A percentile compares a stretch with the other conserved stretches of the same genome.
Conservation (phyloP, 2,113 vertebrate genomes). For the Nycticebus coucang region DNA sequence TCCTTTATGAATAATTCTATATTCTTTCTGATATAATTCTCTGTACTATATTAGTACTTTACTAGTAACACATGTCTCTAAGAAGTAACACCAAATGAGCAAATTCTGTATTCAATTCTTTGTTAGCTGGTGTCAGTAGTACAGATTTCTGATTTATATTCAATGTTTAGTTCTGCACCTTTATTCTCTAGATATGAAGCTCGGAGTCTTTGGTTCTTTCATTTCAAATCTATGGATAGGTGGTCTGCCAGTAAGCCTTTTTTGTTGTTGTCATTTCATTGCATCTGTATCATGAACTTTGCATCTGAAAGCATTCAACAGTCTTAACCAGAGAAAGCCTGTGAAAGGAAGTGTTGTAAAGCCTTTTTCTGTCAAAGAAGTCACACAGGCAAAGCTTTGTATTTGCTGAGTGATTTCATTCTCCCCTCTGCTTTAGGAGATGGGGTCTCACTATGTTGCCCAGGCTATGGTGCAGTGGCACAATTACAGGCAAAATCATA, state of each 20-base stretch:
- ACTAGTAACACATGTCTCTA: constrained; percentile 19
- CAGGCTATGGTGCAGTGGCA: neutral
- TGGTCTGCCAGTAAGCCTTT: constrained; percentile 77
- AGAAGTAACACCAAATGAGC: constrained; percentile 72
- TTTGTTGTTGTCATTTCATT: constrained; percentile 62
- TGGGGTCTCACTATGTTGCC: neutral
- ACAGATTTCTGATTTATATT: constrained; percentile 75
- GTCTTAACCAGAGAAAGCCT: constrained; percentile 75
- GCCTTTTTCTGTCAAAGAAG: constrained; percentile 83
- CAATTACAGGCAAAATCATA: neutral
- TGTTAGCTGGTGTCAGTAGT: constrained; percentile 35
- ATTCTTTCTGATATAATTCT: constrained; percentile 40
- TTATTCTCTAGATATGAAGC: constrained; percentile 75
- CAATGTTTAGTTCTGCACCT: constrained; percentile 64
- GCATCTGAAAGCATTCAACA: constrained; percentile 82
- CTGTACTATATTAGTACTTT: neutral
- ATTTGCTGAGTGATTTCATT: constrained; percentile 83
- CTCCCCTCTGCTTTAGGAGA: neutral
- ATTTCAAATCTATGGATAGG: constrained; percentile 77
- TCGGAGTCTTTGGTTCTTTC: constrained; percentile 79
- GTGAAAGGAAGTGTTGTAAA: constrained; percentile 85
- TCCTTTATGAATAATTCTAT: neutral
- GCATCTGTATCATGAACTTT: constrained; percentile 85
- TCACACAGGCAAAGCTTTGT: constrained; percentile 85
- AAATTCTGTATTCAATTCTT: constrained; percentile 56